Base-by-base conservation (phyloP, 1,140 invertebrate genomes). In the Limonius californicus region DNA sequence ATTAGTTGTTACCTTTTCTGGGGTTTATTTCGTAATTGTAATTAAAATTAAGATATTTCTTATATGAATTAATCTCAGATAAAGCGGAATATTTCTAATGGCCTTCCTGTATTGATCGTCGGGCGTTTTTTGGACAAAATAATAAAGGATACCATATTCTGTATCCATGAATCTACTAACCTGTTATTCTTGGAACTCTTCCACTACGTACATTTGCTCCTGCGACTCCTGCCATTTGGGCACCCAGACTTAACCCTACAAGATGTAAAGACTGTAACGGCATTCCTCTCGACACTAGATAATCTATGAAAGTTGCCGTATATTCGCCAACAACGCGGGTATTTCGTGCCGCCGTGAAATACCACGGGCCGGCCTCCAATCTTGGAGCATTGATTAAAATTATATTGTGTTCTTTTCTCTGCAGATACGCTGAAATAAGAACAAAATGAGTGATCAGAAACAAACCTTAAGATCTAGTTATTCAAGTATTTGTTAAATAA, bases 171-270 rank as follows among this genome's bases (percentile, higher is more conserved):
- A 0, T 81, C 81, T 1, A 78, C 81, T 62, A 79, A 27, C 91
- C 91, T 82, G 79, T 69, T 19, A 69, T 65, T 18, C 66, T 55
- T 62, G 60, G 55, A n/a, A 62, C 9, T 21, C n/a, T 39, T 2
- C 82, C 82, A 83, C 0, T 81, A 81, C 0, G 57, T 12, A 74
- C 53, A 20, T 60, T 42, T 68, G 90, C 89, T 1, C 93, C 94
- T 2, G 88, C 86, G 68, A 94, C 92, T 0, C 93, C 94, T 0
- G 92, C 90, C 0, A 93, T 87, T 70, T 97, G 93, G 0, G 93
- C 92, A 0, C 94, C 94, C 39, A 97, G 79, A 72, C 92, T 95
- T 73, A 96, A 96, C 0, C 94, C 95, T 67, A 97, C 89, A 27
- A 97, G 77, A 74, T 97, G 93, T 47, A 92, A 78, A 18, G 81